Evolutionary conservation across 2,888 invertebrate genomes (phyloP), one percentile per base, ranked within the genome.

Genomic region (Hetaerina titia): DNA sequence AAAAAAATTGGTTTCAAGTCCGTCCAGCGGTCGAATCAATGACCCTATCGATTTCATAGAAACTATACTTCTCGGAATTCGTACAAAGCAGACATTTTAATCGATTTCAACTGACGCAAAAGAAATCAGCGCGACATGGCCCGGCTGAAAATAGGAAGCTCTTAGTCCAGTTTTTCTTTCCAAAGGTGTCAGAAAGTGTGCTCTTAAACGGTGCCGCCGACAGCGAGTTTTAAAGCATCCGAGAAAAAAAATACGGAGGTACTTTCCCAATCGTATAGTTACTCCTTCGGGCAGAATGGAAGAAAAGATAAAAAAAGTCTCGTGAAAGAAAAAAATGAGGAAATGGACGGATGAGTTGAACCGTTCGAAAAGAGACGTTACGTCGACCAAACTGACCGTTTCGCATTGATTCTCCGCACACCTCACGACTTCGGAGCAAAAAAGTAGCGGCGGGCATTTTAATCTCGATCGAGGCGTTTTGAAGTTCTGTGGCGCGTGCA

Each of bases 381-480:
- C 92, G 69, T 92, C 57, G 64, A n/a, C 56, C 92, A 92, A 92
- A 92, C 92, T 92, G 92, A 92, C 92, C 69, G 92, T 92, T 92
- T 45, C 92, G 56, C 69, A 92, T 92, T 69, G 92, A 92, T 92
- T 92, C 64, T 92, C 92, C 69, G 92, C 69, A 69, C 69, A 64
- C 69, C 92, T 81, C 81, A 81, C 31, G 81, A 81, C 81, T 31
- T 11, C 4, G 31, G 81, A 31, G 81, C 81, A 81, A 81, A 81
- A 81, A 81, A 81, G 31, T 81, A 31, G 81, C 31, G 25, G 25
- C 81, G 19, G 81, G 31, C 81, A 22, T 81, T 81, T 81, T 81
- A 81, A 81, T 81, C 81, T 81, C 81, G n/a, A 81, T 13, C 81
- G 13, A 31, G 31, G 31, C 81, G 81, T 81, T 81, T 81, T 31